A percentile compares a stretch with the other conserved stretches of the same genome.
Evolutionary conservation across 2,888 invertebrate species (phyloP).

Genomic region (Hirtodrosophila alboralis): DNA sequence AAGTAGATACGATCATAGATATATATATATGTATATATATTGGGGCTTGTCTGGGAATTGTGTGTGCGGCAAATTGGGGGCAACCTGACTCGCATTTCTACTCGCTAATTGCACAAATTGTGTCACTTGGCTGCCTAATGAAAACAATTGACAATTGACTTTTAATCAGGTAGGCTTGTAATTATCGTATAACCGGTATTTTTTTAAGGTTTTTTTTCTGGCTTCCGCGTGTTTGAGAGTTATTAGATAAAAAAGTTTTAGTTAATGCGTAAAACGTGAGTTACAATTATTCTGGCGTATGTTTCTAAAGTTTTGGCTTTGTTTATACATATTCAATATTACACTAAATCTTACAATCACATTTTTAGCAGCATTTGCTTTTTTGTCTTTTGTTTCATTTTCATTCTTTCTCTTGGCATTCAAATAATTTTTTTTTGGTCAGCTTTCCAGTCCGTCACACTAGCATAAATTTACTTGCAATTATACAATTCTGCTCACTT

Average conservation of each 20-base stretch:
- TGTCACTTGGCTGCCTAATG: slow-evolving; percentile 58
- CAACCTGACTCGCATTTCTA: slow-evolving; percentile 29
- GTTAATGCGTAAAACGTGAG: background rate
- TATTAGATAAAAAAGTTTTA: background rate
- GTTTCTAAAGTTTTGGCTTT: background rate
- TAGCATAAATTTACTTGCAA: background rate
- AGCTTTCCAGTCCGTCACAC: background rate
- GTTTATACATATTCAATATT: too few relatives aligned
- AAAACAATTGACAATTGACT: slow-evolving; percentile 59
- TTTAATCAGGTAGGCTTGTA: slow-evolving; percentile 53
- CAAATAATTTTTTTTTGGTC: too few relatives aligned
- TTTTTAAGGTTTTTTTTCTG: slow-evolving; percentile 7
- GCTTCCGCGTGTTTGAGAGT: slow-evolving; percentile 9
- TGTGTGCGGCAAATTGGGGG: slow-evolving; percentile 3
- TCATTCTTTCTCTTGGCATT: slow-evolving; percentile 4
- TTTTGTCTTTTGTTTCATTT: background rate
- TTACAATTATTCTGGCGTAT: background rate
- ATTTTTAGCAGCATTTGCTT: background rate
- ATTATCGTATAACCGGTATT: slow-evolving; percentile 16
- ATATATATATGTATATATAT: too few relatives aligned
- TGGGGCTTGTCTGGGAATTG: slow-evolving; percentile 11
- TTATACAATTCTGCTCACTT: background rate
- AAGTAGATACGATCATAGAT: slow-evolving; percentile 29
- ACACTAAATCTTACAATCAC: too few relatives aligned
- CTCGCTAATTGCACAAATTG: slow-evolving; percentile 54